Evolutionary conservation across 2,888 invertebrate genomes (phyloP).

Genomic region (Cepaea hortensis): DNA sequence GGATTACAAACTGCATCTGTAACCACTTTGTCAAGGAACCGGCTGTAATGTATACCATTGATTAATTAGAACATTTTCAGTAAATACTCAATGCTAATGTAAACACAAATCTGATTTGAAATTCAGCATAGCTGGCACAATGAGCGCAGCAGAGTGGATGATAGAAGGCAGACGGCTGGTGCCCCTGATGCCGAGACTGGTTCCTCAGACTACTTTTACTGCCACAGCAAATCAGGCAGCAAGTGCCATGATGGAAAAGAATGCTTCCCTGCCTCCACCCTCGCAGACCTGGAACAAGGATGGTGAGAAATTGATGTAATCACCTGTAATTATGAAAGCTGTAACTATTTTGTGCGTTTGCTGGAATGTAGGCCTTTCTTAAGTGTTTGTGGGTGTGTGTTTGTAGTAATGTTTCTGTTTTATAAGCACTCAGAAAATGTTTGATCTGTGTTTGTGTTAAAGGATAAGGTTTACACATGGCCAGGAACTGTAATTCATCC

Average conservation of each 20-base stretch:
- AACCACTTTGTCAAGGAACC: no score
- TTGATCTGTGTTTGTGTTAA: no score
- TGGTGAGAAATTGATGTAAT: slow-evolving; percentile 54
- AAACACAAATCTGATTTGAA: neutral
- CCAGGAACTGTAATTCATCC: no score
- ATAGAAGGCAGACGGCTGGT: slow-evolving; percentile 90
- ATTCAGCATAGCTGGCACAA: slow-evolving; percentile 46
- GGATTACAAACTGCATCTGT: no score
- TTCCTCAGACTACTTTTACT: slow-evolving; percentile 89
- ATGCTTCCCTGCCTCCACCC: slow-evolving; percentile 76
- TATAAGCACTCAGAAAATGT: no score
- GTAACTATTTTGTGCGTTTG: neutral
- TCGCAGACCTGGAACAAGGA: slow-evolving; percentile 70
- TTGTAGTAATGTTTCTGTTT: no score
- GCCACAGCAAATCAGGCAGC: slow-evolving; percentile 89
- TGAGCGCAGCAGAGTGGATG: slow-evolving; percentile 84
- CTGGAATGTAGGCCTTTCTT: no score
- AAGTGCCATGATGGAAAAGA: slow-evolving; percentile 81
- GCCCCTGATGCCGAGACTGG: slow-evolving; percentile 88
- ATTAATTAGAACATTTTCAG: no score
- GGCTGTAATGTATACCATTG: no score
- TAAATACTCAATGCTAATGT: neutral
- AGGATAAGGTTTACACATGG: no score
- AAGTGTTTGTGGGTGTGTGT: no score
- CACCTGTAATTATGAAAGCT: neutral